Evolutionary conservation across 2,888 invertebrate genomes (phyloP).

Genomic region (Artemia sinica): DNA sequence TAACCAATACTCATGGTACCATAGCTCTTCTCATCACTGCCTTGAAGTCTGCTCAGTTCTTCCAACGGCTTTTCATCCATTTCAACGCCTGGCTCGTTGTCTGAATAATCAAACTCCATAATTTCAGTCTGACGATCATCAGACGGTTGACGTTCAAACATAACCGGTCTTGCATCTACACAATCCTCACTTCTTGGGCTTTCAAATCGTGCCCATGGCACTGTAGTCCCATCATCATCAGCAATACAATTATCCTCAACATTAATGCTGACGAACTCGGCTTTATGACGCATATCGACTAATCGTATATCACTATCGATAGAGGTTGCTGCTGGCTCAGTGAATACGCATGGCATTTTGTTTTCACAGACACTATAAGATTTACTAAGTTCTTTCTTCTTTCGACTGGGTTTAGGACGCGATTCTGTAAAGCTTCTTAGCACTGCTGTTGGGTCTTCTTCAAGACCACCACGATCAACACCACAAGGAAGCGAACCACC

Average conservation of each 20-base stretch:
- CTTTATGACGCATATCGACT: constrained; percentile 5
- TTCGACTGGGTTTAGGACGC: not conserved
- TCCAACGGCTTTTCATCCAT: not conserved
- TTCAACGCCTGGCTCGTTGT: not conserved
- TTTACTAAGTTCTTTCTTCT: constrained; percentile 9
- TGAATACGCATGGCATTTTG: not conserved
- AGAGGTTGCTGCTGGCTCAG: not conserved
- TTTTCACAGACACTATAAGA: not conserved
- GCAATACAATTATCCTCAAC: constrained; percentile 8
- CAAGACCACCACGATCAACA: constrained; percentile 33
- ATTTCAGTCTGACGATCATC: constrained; percentile 7
- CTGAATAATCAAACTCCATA: not conserved
- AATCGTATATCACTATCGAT: not conserved
- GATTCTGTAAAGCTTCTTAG: not conserved
- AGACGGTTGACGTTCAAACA: constrained; percentile 1
- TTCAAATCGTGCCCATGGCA: not conserved
- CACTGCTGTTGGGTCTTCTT: not conserved
- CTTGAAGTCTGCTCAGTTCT: not conserved
- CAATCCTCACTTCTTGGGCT: not conserved
- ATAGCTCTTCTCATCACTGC: not conserved
- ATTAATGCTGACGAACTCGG: not conserved
- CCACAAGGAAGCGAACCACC: constrained; percentile 45
- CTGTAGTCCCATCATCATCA: not conserved
- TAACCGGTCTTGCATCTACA: constrained; percentile 5
- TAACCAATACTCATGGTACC: not conserved